Conservation (phyloP, 2,797 vertebrate genomes). For the Psittacula echo region DNA sequence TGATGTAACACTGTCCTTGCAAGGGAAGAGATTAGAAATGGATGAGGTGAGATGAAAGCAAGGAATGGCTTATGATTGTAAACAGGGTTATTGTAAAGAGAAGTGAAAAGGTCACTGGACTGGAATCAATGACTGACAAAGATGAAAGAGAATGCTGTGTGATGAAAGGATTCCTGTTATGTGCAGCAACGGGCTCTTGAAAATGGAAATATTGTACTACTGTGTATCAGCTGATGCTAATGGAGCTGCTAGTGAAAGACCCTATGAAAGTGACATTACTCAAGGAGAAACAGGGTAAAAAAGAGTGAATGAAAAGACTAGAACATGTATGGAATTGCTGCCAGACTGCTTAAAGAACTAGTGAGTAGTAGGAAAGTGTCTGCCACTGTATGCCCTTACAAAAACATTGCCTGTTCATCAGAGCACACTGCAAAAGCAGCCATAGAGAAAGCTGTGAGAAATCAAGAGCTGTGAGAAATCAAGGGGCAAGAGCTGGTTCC, state of each 20-base stretch:
- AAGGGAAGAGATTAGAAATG: not conserved
- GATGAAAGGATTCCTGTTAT: constrained; percentile 46
- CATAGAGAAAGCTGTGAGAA: not conserved
- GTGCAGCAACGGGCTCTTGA: constrained; percentile 10
- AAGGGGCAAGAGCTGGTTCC: not conserved
- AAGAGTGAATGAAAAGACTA: not conserved
- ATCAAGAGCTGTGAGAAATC: not conserved
- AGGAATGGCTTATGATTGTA: not conserved
- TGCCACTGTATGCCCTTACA: not conserved
- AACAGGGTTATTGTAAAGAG: constrained; percentile 22
- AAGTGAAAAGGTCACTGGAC: constrained; percentile 23
- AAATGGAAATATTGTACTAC: constrained; percentile 26
- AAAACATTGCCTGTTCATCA: not conserved
- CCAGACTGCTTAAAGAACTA: constrained; percentile 6
- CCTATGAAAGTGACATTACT: not conserved
- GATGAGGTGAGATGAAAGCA: constrained; percentile 23
- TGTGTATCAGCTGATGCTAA: not conserved
- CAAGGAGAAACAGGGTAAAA: not conserved
- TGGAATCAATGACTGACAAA: not conserved
- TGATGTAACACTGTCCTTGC: not conserved
- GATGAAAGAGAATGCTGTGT: constrained; percentile 27
- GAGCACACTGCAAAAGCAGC: not conserved
- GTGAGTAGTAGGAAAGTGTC: not conserved
- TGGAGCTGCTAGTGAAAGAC: not conserved
- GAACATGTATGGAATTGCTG: not conserved